Evolutionary conservation across 2,797 vertebrate species (phyloP).

Genomic region (Anisognathus igniventris): DNA sequence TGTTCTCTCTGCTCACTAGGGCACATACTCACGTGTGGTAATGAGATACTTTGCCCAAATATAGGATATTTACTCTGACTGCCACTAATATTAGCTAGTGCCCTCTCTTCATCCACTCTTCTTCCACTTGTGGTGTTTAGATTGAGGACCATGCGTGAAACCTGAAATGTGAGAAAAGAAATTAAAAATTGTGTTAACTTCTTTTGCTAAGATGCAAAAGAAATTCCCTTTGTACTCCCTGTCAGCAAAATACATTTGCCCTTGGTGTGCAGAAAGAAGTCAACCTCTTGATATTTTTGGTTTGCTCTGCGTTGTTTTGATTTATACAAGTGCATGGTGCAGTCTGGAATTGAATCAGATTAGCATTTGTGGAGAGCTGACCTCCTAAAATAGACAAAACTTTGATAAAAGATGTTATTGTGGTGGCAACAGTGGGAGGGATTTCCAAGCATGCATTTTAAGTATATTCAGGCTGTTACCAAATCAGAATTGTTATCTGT

Average conservation of each 20-base stretch:
- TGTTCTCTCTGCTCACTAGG: background rate
- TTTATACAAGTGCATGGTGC: background rate
- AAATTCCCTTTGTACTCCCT: background rate
- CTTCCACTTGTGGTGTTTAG: background rate
- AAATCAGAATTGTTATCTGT: slow-evolving; percentile 28
- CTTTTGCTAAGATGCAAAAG: background rate
- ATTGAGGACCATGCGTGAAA: background rate
- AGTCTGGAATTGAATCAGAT: background rate
- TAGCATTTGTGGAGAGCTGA: background rate
- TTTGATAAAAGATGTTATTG: slow-evolving; percentile 35
- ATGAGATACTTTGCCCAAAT: background rate
- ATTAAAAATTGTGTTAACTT: background rate
- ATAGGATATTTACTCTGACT: background rate
- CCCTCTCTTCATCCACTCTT: background rate
- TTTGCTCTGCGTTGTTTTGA: background rate
- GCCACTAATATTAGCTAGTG: background rate
- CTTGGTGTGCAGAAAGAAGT: background rate
- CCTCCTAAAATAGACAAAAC: background rate
- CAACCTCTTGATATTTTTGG: background rate
- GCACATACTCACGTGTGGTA: background rate
- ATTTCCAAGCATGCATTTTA: slow-evolving; percentile 5
- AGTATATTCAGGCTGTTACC: background rate
- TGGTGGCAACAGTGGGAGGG: slow-evolving; percentile 45
- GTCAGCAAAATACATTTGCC: background rate
- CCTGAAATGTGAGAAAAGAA: background rate